A percentile compares a stretch with the other conserved stretches of the same genome.
Conservation (phyloP, 2,797 vertebrate genomes). For the Octomys mimax region DNA sequence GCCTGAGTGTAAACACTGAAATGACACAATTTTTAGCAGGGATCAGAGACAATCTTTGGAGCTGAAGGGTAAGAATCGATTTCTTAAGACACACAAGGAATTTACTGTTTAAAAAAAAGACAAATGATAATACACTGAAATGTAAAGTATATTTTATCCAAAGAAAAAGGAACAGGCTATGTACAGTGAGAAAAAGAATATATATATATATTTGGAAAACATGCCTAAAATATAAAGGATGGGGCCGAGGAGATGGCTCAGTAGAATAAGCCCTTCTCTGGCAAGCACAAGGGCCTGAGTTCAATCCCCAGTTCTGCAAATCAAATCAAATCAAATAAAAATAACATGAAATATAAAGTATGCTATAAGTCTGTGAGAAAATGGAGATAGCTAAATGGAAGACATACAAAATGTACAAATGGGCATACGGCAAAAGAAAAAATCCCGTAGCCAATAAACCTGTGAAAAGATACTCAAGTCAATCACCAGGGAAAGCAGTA, state of each 20-base stretch:
- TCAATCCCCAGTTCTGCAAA: too few relatives aligned
- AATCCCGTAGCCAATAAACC: neutral
- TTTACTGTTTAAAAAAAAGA: neutral
- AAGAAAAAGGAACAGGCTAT: neutral
- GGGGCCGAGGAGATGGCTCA: too few relatives aligned
- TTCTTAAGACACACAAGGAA: slow-evolving; percentile 37
- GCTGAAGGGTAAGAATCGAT: neutral
- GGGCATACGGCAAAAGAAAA: neutral
- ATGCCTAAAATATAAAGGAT: neutral
- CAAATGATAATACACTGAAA: slow-evolving; percentile 17
- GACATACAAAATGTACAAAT: neutral
- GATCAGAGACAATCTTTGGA: neutral
- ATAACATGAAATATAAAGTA: neutral
- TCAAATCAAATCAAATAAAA: too few relatives aligned
- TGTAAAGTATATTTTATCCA: slow-evolving; percentile 21
- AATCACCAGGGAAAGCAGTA: neutral
- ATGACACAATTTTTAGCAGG: neutral
- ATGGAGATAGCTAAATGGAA: neutral
- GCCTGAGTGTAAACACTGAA: slow-evolving; percentile 26
- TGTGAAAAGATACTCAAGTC: neutral
- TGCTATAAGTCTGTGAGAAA: neutral
- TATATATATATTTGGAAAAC: too few relatives aligned
- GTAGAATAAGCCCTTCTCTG: too few relatives aligned
- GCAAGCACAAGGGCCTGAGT: too few relatives aligned
- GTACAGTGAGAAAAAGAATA: neutral